Evolutionary conservation across 2,888 invertebrate genomes (phyloP).

Genomic region (Galerucella pusilla): DNA sequence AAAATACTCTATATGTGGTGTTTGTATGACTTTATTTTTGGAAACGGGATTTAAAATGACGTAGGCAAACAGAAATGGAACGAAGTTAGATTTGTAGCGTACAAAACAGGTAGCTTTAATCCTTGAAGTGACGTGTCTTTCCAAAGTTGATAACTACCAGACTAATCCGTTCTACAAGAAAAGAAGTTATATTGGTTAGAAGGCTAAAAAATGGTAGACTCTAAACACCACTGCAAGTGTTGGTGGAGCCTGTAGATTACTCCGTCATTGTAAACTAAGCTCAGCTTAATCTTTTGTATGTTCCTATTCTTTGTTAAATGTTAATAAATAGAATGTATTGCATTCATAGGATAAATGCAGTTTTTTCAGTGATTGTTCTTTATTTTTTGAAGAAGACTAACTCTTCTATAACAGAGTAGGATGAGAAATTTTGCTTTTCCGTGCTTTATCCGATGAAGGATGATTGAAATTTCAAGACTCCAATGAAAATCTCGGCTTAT

Average conservation of each 20-base stretch:
- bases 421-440: too few relatives aligned
- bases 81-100: not conserved
- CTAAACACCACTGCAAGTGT: not conserved
- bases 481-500: not conserved
- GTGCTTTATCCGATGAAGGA: too few relatives aligned
- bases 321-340: too few relatives aligned
- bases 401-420: too few relatives aligned
- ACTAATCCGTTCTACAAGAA: conserved; percentile 2
- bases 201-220: too few relatives aligned
- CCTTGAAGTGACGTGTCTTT: conserved; percentile 3
- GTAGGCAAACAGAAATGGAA: not conserved
- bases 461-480: too few relatives aligned
- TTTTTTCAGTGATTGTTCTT: too few relatives aligned
- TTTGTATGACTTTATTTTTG: not conserved
- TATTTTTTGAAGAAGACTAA: too few relatives aligned
- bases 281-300: too few relatives aligned
- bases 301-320: too few relatives aligned
- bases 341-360: too few relatives aligned
- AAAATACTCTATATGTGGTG: not conserved
- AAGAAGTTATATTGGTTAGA: conserved; percentile 12
- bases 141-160: conserved; percentile 9
- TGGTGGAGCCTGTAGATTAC: not conserved
- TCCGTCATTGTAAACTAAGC: not conserved
- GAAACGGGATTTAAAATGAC: not conserved
- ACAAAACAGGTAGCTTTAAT: conserved; percentile 2